Conservation (phyloP, 2,113 vertebrate species). For the Stigmatopora argus region DNA sequence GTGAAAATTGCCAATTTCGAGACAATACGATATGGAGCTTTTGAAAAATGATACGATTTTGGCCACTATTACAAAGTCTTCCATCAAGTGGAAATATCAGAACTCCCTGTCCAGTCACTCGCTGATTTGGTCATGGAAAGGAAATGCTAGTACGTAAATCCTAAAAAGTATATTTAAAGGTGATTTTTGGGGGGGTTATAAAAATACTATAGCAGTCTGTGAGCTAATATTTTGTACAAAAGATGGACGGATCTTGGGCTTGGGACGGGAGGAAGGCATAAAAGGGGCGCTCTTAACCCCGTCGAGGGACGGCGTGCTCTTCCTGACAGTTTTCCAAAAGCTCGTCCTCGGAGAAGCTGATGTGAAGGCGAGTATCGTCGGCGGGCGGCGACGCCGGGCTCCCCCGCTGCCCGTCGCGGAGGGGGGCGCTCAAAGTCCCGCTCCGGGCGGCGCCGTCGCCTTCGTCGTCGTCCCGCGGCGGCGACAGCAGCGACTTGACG, state of each 20-base stretch:
- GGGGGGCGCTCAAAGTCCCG: conserved; percentile 42
- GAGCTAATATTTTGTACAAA: conserved; percentile 41
- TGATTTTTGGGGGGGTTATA: conserved; percentile 43
- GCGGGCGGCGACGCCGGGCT: conserved; percentile 51
- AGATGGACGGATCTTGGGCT: conserved; percentile 23
- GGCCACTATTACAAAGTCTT: no score
- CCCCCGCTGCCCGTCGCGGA: background rate
- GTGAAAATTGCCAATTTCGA: no score
- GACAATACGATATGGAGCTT: no score
- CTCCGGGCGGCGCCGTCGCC: conserved; percentile 57
- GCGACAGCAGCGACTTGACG: conserved; percentile 56
- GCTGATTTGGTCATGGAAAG: conserved; percentile 32
- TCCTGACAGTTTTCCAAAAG: conserved; percentile 66
- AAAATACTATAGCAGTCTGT: conserved; percentile 62
- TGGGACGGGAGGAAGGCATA: conserved; percentile 25
- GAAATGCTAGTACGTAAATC: conserved; percentile 49
- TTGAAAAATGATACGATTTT: no score
- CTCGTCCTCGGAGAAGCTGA: conserved; percentile 82
- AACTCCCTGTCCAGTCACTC: no score
- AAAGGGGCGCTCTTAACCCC: conserved; percentile 37
- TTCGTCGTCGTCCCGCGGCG: conserved; percentile 50
- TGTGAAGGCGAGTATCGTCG: conserved; percentile 78
- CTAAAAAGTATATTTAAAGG: conserved; percentile 43
- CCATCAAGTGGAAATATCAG: no score
- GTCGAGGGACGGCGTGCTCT: conserved; percentile 42